phyloP scores from a whole-genome alignment of 2,888 invertebrate species.

The Hydropsyche betteni region DNA sequence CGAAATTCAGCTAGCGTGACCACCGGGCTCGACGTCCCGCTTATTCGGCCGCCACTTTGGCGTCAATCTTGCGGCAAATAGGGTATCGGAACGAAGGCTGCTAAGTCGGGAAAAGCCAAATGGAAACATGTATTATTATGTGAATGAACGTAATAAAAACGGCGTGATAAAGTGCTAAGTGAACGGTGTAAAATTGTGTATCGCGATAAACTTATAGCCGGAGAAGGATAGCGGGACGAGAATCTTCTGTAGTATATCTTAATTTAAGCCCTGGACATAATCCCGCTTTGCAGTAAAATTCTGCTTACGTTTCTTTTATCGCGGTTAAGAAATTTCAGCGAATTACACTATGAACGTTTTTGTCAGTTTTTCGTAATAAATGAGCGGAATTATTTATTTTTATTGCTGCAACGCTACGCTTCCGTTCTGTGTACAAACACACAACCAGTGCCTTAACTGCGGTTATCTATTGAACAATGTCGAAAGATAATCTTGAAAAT shows the following conservation, averaged over 20 bases:
- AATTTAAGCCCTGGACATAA: neutral
- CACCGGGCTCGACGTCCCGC: constrained; percentile 1
- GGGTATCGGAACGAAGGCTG: constrained; percentile 2
- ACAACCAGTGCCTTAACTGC: neutral
- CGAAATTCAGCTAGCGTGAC: constrained; percentile 36
- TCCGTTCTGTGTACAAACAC: neutral
- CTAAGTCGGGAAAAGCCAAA: neutral
- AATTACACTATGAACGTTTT: constrained; percentile 11
- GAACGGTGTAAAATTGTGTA: neutral
- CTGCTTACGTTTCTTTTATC: constrained; percentile 26
- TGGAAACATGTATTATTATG: neutral
- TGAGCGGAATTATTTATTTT: constrained; percentile 29
- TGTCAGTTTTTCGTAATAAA: constrained; percentile 27
- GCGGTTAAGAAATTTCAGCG: constrained; percentile 15
- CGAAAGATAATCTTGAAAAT: too few species aligned
- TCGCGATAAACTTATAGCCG: neutral
- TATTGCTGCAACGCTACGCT: constrained; percentile 6
- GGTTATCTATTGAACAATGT: too few species aligned
- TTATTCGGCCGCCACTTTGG: neutral
- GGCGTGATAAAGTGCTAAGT: neutral
- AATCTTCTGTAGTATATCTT: neutral
- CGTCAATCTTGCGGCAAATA: constrained; percentile 30
- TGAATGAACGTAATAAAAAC: neutral
- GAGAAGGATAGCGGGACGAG: neutral
- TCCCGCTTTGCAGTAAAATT: constrained; percentile 9